Evolutionary conservation across 2,888 invertebrate species (phyloP), one percentile per base, ranked within the genome.

Genomic region (Cordylochernes scorpioides): DNA sequence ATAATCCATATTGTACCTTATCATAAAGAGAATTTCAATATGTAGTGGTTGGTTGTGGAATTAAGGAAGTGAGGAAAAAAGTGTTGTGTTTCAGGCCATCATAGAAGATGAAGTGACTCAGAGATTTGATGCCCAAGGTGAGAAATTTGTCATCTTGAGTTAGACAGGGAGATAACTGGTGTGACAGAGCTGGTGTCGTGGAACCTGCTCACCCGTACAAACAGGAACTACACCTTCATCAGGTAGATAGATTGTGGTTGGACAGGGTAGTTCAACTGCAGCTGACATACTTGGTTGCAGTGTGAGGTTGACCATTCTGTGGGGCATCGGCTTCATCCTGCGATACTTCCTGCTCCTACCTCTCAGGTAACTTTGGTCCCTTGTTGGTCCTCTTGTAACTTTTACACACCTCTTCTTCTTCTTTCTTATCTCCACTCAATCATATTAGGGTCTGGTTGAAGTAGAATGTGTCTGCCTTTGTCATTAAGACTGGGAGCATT

Each of bases 21-120:
- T n/a, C n/a, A n/a, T n/a, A n/a, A n/a, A n/a, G n/a, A n/a, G n/a
- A n/a, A n/a, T n/a, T n/a, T n/a, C n/a, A n/a, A n/a, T n/a, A n/a
- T n/a, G n/a, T n/a, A n/a, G n/a, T n/a, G n/a, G n/a, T n/a, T n/a
- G n/a, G n/a, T n/a, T n/a, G n/a, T n/a, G n/a, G n/a, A n/a, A n/a
- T n/a, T n/a, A n/a, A n/a, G n/a, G n/a, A n/a, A n/a, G n/a, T n/a
- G n/a, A n/a, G n/a, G n/a, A n/a, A n/a, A n/a, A n/a, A n/a, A n/a
- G n/a, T n/a, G 10, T 28, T 28, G 17, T 36, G 43, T 41, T 34
- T 7, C 39, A 54, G 59, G 73, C 91, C 17, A 91, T 97, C 42
- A 88, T 94, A 31, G 91, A 94, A 53, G 94, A 97, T 58, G 82
- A 91, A 60, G 94, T 97, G 30, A 97, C 94, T 2, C 82, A 84